Percentiles rank a stretch among this genome's conserved stretches.
Conservation (phyloP, 1,140 invertebrate species). For the Ceratosolen solmsi region DNA sequence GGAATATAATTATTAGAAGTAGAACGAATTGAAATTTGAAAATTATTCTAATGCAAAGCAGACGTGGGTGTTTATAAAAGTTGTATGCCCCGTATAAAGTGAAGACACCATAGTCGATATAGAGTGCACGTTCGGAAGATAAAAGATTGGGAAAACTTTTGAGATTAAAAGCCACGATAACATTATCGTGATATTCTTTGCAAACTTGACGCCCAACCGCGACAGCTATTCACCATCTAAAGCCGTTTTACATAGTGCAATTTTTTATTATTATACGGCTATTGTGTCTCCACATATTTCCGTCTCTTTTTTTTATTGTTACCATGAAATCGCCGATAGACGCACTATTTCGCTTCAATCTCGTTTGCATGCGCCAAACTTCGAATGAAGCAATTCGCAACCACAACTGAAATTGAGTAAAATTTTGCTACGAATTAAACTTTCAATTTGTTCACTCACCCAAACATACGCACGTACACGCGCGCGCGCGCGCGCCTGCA, state of each 20-base stretch:
- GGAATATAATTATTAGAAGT: no score
- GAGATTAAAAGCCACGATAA: constrained; percentile 2
- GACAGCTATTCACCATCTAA: neutral
- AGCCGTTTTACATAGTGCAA: neutral
- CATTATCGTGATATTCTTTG: constrained; percentile 10
- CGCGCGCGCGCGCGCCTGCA: no score
- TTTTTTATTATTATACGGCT: neutral
- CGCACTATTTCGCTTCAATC: neutral
- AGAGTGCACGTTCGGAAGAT: neutral
- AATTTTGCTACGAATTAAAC: constrained; percentile 46
- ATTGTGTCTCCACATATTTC: neutral
- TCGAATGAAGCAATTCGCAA: constrained; percentile 43
- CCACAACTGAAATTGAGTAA: constrained; percentile 28
- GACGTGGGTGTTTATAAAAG: neutral
- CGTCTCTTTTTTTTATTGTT: constrained; percentile 29
- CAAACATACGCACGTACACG: neutral
- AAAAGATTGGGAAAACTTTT: constrained; percentile 4
- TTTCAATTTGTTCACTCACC: constrained; percentile 40
- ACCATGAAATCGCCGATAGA: constrained; percentile 23
- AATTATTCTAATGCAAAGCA: neutral
- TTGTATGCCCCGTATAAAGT: neutral
- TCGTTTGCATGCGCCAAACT: constrained; percentile 40
- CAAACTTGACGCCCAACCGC: neutral
- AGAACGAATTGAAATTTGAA: neutral
- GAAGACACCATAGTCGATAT: neutral